Conservation (phyloP, 2,113 vertebrate genomes). For the Nematolebias whitei region DNA sequence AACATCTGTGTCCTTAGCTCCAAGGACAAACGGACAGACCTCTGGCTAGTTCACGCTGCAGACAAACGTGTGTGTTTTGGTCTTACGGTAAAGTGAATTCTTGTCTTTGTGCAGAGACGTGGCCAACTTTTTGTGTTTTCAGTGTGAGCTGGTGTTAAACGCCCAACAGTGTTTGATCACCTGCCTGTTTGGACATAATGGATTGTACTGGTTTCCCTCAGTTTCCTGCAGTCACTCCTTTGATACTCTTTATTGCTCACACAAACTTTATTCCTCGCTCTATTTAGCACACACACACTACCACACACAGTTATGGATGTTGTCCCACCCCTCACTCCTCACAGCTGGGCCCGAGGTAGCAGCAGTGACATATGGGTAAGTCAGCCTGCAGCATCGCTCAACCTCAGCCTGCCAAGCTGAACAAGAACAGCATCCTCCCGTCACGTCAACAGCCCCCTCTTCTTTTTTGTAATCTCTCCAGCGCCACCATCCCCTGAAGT, state of each 20-base stretch:
- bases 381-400: conserved; percentile 66
- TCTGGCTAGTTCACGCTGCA: conserved; percentile 30
- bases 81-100: neutral
- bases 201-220: conserved; percentile 58
- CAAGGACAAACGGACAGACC: conserved; percentile 45
- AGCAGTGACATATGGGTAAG: conserved; percentile 54
- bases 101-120: conserved; percentile 24
- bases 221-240: neutral
- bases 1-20: conserved; percentile 49
- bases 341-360: conserved; percentile 63
- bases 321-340: conserved; percentile 27
- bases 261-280: neutral
- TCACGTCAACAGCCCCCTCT: conserved; percentile 49
- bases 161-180: conserved; percentile 58
- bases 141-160: conserved; percentile 21
- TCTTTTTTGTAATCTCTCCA: neutral
- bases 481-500: neutral
- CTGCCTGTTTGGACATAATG: conserved; percentile 58
- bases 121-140: conserved; percentile 14
- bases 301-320: neutral
- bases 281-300: neutral
- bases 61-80: conserved; percentile 3
- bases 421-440: conserved; percentile 49
- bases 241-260: conserved; percentile 16
- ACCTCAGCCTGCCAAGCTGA: conserved; percentile 56